These are phyloP conservation scores for Pteropus alecto DNA, from an alignment of 2,113 vertebrate species.

Conservation along the genomic window DNA sequence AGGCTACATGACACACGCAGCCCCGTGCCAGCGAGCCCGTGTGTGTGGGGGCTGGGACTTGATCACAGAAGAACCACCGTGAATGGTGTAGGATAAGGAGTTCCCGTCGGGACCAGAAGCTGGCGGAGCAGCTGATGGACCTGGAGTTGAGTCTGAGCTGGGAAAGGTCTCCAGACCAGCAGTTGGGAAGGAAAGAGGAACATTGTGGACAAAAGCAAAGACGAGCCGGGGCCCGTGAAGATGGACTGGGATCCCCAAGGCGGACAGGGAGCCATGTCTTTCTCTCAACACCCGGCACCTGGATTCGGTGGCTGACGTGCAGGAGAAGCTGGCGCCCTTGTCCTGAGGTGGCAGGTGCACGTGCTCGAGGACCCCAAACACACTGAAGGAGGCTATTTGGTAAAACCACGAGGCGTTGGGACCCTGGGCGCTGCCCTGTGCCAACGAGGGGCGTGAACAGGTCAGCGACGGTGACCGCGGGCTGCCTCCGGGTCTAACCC, in stretches of 20 bases:
- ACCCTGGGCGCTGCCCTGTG: not conserved
- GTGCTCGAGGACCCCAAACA: not conserved
- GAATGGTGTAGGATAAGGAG: not conserved
- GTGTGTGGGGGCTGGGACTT: not conserved
- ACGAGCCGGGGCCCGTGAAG: no score
- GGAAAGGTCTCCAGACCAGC: not conserved
- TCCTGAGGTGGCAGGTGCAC: not conserved
- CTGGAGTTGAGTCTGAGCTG: not conserved
- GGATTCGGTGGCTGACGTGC: no score
- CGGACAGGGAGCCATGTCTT: not conserved
- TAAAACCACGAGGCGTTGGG: not conserved
- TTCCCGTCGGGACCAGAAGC: not conserved
- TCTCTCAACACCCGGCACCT: not conserved
- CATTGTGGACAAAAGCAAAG: not conserved
- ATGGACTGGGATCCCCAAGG: not conserved
- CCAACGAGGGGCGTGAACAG: no score
- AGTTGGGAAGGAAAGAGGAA: not conserved
- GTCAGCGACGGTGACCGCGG: accelerated
- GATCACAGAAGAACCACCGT: not conserved
- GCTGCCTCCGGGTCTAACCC: not conserved
- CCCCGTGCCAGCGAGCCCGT: not conserved
- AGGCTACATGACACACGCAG: no score
- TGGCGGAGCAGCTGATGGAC: not conserved
- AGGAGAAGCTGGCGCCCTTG: no score
- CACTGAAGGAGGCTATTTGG: not conserved